Conservation (phyloP, 2,797 vertebrate species). For the Zalophus californianus region DNA sequence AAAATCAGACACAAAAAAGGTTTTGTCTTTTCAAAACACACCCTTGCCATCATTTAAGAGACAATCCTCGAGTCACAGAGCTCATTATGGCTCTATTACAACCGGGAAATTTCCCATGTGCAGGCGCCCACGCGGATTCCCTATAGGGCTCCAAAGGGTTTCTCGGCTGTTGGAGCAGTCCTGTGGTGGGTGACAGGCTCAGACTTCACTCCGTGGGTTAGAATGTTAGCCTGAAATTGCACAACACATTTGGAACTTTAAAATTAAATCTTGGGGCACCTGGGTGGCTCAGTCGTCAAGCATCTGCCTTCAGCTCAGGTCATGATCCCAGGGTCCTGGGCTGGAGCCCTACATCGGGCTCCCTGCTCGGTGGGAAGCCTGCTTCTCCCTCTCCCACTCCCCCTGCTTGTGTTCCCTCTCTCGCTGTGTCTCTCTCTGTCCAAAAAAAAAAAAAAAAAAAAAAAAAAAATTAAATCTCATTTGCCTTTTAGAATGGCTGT, state of each 20-base stretch:
- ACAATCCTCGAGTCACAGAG: background rate
- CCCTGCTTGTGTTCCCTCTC: too few relatives aligned
- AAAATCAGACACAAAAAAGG: background rate
- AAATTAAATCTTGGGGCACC: background rate
- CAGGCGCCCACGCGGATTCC: background rate
- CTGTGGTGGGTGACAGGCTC: background rate
- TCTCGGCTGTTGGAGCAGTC: background rate
- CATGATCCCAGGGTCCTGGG: too few relatives aligned
- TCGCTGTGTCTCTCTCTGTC: too few relatives aligned
- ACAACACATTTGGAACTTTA: slow-evolving; percentile 9
- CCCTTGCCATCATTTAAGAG: background rate
- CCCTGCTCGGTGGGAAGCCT: too few relatives aligned
- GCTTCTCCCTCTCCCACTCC: too few relatives aligned
- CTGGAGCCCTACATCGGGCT: too few relatives aligned
- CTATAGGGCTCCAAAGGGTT: background rate
- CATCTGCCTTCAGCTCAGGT: too few relatives aligned
- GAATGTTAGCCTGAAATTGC: slow-evolving; percentile 24
- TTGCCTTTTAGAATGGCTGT: slow-evolving; percentile 60
- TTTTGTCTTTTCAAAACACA: background rate
- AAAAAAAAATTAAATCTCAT: slow-evolving; percentile 34
- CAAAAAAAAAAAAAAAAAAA: too few relatives aligned
- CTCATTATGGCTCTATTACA: background rate
- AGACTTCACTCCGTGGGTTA: background rate
- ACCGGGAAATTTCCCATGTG: background rate
- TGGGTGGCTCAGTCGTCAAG: too few relatives aligned